These are phyloP conservation scores for Hoplias malabaricus DNA, from an alignment of 2,113 vertebrate genomes.

Conservation along the genomic window DNA sequence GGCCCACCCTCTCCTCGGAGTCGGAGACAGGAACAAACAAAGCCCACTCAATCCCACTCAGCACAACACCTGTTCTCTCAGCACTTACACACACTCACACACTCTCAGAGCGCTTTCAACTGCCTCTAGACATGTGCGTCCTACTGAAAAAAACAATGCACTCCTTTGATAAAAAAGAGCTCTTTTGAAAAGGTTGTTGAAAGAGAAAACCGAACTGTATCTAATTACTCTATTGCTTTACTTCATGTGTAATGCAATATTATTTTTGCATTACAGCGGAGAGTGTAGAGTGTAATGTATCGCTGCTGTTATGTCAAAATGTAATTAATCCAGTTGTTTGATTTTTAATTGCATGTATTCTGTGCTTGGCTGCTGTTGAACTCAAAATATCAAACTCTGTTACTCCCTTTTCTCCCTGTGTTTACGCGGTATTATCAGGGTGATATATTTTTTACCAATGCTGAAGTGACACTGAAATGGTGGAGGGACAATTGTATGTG, in stretches of 20 bases:
- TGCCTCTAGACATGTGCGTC: conserved; percentile 19
- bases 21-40: conserved; percentile 35
- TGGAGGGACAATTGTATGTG: no score
- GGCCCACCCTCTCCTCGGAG: conserved; percentile 12
- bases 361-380: no score
- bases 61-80: conserved; percentile 41
- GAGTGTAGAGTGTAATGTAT: background rate
- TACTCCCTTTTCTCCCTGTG: no score
- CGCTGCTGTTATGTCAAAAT: background rate
- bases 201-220: conserved; percentile 22
- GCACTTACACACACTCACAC: conserved; percentile 24
- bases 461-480: no score
- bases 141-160: conserved; percentile 36
- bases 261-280: background rate
- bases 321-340: background rate
- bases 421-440: no score
- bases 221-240: conserved; percentile 20
- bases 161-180: conserved; percentile 27
- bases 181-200: conserved; percentile 35
- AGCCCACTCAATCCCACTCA: conserved; percentile 37
- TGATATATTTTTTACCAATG: no score
- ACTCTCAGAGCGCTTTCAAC: conserved; percentile 26
- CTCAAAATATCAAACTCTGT: no score
- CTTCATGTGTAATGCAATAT: conserved; percentile 9
- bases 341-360: background rate